These are phyloP conservation scores for Pristiophorus japonicus DNA, from an alignment of 2,113 vertebrate species.

Conservation along the genomic window DNA sequence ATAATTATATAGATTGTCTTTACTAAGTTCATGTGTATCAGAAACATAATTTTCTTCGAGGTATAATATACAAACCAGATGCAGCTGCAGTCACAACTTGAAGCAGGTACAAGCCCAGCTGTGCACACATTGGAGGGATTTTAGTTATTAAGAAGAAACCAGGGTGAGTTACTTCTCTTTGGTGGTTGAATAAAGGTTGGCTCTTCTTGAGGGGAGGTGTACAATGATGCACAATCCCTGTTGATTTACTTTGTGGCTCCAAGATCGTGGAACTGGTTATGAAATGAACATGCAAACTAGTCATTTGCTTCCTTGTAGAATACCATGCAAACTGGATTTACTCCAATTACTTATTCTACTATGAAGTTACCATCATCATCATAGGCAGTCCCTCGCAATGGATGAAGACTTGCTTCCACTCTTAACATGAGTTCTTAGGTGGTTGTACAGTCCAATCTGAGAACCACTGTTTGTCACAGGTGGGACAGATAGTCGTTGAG, in stretches of 20 bases:
- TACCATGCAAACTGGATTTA: no score
- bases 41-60: not conserved
- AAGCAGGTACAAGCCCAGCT: not conserved
- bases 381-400: no score
- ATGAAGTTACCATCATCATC: no score
- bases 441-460: no score
- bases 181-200: not conserved
- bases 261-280: not conserved
- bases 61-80: not conserved
- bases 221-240: not conserved
- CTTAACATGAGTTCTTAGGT: no score
- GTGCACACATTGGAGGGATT: not conserved
- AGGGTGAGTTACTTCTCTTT: not conserved
- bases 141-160: not conserved
- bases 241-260: not conserved
- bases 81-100: not conserved
- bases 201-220: not conserved
- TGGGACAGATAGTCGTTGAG: no score
- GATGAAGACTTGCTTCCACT: no score
- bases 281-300: not conserved
- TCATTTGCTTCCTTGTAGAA: not conserved
- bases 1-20: conserved; percentile 4
- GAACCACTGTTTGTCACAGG: no score
- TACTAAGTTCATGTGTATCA: not conserved
- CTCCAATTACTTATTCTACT: not conserved